These are phyloP conservation scores for Netelia virgata DNA, from an alignment of 2,888 invertebrate genomes.

Conservation along the genomic window DNA sequence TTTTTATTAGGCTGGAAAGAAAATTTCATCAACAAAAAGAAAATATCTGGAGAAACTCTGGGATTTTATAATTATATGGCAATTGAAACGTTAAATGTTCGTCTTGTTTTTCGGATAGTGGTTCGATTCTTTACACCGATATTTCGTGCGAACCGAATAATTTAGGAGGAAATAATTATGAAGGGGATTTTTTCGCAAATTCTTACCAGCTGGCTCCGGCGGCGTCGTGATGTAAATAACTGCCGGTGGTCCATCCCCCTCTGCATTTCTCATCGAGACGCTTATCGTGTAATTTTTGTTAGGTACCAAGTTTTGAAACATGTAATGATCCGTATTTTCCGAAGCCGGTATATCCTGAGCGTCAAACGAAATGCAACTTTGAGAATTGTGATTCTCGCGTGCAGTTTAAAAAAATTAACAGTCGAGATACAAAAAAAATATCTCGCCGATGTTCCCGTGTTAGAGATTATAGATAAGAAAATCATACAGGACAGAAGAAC, in stretches of 20 bases:
- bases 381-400: not conserved
- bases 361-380: slow-evolving; percentile 38
- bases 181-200: slow-evolving; percentile 11
- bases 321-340: slow-evolving; percentile 89
- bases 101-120: not conserved
- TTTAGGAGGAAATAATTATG: not conserved
- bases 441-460: slow-evolving; percentile 63
- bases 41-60: too few relatives aligned
- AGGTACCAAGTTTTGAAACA: slow-evolving; percentile 91
- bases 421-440: not conserved
- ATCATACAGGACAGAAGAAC: slow-evolving; percentile 74
- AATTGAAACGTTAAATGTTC: not conserved
- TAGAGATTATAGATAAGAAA: slow-evolving; percentile 57
- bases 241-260: slow-evolving; percentile 92
- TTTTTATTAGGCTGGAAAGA: too few relatives aligned
- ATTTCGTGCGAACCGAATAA: not conserved
- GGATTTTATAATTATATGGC: too few relatives aligned
- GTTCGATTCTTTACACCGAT: too few relatives aligned
- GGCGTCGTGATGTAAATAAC: slow-evolving; percentile 89
- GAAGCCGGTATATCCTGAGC: slow-evolving; percentile 91
- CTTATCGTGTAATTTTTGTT: slow-evolving; percentile 91
- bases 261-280: slow-evolving; percentile 92
- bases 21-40: too few relatives aligned
- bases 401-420: not conserved
- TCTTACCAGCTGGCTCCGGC: slow-evolving; percentile 88